Conservation (phyloP, 2,888 invertebrate genomes). For the Griposia aprilina region DNA sequence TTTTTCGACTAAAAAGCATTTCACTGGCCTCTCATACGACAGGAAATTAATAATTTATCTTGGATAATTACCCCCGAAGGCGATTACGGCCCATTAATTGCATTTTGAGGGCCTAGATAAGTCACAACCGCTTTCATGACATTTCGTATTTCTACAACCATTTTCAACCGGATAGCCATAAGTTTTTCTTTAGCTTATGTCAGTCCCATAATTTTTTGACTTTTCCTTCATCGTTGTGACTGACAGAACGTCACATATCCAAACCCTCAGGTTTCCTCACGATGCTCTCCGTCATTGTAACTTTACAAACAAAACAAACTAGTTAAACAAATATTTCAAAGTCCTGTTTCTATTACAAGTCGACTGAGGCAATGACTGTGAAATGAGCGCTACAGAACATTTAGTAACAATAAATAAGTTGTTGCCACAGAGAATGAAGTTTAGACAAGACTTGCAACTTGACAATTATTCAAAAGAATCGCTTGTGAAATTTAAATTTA, state of each 20-base stretch:
- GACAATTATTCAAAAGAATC: constrained; percentile 19
- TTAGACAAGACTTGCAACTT: constrained; percentile 5
- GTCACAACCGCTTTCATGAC: too few species aligned
- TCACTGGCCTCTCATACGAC: background rate
- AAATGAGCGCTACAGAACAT: constrained; percentile 12
- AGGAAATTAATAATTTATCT: background rate
- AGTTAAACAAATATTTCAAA: constrained; percentile 3
- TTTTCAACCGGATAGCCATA: too few species aligned
- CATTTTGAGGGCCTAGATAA: too few species aligned
- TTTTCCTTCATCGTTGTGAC: too few species aligned
- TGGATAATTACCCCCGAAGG: background rate
- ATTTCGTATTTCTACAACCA: too few species aligned
- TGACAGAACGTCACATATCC: too few species aligned
- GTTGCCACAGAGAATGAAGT: constrained; percentile 15
- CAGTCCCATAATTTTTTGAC: too few species aligned
- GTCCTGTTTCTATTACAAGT: constrained; percentile 24
- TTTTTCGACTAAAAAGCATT: background rate
- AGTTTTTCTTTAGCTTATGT: too few species aligned
- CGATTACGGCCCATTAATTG: too few species aligned
- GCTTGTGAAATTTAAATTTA: constrained; percentile 2
- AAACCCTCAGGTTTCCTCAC: too few species aligned
- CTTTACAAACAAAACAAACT: background rate
- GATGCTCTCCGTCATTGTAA: background rate
- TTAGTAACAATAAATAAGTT: constrained; percentile 32
- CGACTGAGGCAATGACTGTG: constrained; percentile 25